These are phyloP conservation scores for Heloderma charlesbogerti DNA, from an alignment of 2,113 vertebrate genomes.

Conservation along the genomic window DNA sequence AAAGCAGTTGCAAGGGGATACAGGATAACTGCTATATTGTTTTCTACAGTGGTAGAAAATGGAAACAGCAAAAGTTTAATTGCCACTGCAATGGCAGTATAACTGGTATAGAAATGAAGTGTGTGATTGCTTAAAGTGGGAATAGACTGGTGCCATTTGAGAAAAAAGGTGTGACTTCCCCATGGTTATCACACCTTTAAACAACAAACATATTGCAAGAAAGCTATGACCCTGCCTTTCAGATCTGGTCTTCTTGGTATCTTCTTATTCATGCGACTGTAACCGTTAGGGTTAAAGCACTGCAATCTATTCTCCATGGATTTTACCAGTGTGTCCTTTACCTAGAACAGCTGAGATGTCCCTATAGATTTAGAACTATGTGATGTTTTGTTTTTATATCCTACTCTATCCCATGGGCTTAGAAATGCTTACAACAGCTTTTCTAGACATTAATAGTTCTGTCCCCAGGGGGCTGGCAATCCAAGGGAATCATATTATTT, in stretches of 20 bases:
- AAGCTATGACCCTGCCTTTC: not conserved
- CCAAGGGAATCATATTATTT: too few relatives aligned
- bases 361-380: not conserved
- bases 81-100: not conserved
- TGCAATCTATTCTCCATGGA: not conserved
- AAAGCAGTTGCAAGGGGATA: not conserved
- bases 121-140: not conserved
- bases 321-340: not conserved
- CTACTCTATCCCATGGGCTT: too few relatives aligned
- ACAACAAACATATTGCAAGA: not conserved
- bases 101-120: not conserved
- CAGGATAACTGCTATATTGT: not conserved
- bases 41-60: not conserved
- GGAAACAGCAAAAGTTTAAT: not conserved
- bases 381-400: too few relatives aligned
- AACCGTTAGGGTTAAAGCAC: not conserved
- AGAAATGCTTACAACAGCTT: too few relatives aligned
- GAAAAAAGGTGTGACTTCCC: not conserved
- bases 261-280: not conserved
- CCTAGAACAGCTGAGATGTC: not conserved
- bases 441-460: too few relatives aligned
- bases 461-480: too few relatives aligned
- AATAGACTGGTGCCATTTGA: not conserved
- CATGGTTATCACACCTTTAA: not conserved
- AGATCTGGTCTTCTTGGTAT: not conserved